Percentiles rank a stretch among this genome's conserved stretches.
These are phyloP conservation scores for Sclerurus mexicanus DNA, from an alignment of 2,113 vertebrate genomes.

Conservation along the genomic window DNA sequence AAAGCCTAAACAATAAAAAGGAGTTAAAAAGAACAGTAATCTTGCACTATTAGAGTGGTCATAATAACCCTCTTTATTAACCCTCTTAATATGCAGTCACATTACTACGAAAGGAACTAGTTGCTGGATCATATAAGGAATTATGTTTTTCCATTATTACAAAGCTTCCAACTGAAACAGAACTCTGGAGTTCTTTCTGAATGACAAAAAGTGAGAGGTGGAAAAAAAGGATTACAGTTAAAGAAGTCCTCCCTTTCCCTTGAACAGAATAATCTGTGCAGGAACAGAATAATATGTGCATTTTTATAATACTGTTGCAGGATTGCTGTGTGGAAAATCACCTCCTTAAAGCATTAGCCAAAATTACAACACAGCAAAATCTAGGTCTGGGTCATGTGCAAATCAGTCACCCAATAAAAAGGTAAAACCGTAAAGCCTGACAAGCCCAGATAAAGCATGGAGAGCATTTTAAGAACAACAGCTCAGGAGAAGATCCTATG, in stretches of 20 bases:
- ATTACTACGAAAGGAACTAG: background rate
- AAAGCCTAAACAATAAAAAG: background rate
- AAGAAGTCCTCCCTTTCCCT: background rate
- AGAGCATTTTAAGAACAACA: background rate
- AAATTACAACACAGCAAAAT: background rate
- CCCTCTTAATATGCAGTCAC: background rate
- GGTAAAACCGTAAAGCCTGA: background rate
- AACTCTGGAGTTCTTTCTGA: background rate
- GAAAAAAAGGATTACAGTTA: background rate
- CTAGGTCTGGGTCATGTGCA: background rate
- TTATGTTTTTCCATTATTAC: background rate
- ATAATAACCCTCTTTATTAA: background rate
- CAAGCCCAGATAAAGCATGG: background rate
- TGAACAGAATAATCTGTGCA: background rate
- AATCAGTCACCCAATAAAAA: background rate
- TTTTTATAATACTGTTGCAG: background rate
- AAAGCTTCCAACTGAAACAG: background rate
- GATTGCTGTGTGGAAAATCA: background rate
- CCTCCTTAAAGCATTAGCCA: background rate
- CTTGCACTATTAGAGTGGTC: background rate
- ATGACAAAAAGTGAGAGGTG: background rate
- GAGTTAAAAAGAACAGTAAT: background rate
- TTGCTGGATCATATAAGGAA: background rate
- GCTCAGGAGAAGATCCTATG: background rate
- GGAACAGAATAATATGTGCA: background rate